These are phyloP conservation scores for Hirtodrosophila cameraria DNA, from an alignment of 2,888 invertebrate genomes.

Conservation along the genomic window DNA sequence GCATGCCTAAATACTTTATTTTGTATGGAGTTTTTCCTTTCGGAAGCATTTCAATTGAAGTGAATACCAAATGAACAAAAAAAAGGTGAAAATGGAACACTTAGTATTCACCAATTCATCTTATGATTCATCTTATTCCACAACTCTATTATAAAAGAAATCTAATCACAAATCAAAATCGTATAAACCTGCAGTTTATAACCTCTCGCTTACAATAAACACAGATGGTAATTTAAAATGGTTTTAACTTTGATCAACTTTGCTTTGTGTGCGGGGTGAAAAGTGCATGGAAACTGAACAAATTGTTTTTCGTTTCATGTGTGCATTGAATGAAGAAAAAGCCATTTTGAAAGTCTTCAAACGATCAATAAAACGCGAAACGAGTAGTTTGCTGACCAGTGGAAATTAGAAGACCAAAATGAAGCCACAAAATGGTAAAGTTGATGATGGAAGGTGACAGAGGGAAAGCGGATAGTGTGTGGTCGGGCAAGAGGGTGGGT, in stretches of 20 bases:
- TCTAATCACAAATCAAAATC: not conserved
- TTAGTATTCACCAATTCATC: too few species aligned
- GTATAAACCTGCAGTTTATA: conserved; percentile 11
- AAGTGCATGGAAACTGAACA: conserved; percentile 24
- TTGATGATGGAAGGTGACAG: conserved; percentile 30
- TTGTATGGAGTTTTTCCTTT: too few species aligned
- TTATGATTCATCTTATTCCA: too few species aligned
- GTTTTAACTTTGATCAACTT: conserved; percentile 56
- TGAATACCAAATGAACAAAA: too few species aligned
- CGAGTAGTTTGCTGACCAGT: conserved; percentile 26
- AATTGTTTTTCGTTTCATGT: conserved; percentile 12
- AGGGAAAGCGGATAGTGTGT: not conserved
- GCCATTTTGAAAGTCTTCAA: not conserved
- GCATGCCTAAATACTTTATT: too few species aligned
- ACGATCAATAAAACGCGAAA: conserved; percentile 35
- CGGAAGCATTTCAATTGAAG: too few species aligned
- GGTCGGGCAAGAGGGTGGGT: not conserved
- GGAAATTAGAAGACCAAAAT: conserved; percentile 46
- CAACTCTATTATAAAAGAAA: too few species aligned
- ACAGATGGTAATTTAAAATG: conserved; percentile 43
- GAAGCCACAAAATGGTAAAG: conserved; percentile 54
- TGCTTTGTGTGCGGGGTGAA: conserved; percentile 6
- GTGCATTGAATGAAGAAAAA: conserved; percentile 4
- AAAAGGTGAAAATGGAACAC: too few species aligned
- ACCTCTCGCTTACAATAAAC: not conserved